A percentile compares a stretch with the other conserved stretches of the same genome.
phyloP scores from a whole-genome alignment of 2,113 vertebrate species.

The Lampris incognitus region DNA sequence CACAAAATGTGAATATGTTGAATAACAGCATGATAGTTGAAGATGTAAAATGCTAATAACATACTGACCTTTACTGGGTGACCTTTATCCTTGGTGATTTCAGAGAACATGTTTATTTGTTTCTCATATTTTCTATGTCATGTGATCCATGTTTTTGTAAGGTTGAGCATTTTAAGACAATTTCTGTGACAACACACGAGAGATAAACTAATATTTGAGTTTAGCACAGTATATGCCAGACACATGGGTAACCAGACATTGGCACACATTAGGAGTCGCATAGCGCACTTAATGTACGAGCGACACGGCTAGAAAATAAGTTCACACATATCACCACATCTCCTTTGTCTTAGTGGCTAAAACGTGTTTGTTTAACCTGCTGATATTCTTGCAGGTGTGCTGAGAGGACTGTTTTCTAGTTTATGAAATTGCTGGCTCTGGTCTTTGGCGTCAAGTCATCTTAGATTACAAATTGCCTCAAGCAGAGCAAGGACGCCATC shows the following conservation, averaged over 20 bases:
- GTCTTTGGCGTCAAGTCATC: slow-evolving; percentile 4
- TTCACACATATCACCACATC: too few species aligned
- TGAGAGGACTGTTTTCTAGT: neutral
- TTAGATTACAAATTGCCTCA: neutral
- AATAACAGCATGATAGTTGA: slow-evolving; percentile 32
- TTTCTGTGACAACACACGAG: too few species aligned
- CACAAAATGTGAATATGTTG: slow-evolving; percentile 27
- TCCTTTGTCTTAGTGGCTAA: too few species aligned
- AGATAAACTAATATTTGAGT: too few species aligned
- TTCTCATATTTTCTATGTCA: neutral
- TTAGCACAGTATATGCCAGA: too few species aligned
- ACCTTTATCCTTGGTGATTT: slow-evolving; percentile 39
- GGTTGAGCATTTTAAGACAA: neutral
- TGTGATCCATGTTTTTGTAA: slow-evolving; percentile 1
- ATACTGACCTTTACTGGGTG: slow-evolving; percentile 52
- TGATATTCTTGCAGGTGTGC: slow-evolving; percentile 3
- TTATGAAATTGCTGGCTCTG: neutral
- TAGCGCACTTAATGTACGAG: too few species aligned
- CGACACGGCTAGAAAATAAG: too few species aligned
- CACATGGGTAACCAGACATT: too few species aligned
- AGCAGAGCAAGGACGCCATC: neutral
- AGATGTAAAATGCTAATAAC: slow-evolving; percentile 59
- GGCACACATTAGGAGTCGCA: too few species aligned
- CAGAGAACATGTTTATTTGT: slow-evolving; percentile 32
- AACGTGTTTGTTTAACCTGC: slow-evolving; percentile 19